Conservation (phyloP, 2,888 invertebrate genomes). For the Lithophane ornitopus region DNA sequence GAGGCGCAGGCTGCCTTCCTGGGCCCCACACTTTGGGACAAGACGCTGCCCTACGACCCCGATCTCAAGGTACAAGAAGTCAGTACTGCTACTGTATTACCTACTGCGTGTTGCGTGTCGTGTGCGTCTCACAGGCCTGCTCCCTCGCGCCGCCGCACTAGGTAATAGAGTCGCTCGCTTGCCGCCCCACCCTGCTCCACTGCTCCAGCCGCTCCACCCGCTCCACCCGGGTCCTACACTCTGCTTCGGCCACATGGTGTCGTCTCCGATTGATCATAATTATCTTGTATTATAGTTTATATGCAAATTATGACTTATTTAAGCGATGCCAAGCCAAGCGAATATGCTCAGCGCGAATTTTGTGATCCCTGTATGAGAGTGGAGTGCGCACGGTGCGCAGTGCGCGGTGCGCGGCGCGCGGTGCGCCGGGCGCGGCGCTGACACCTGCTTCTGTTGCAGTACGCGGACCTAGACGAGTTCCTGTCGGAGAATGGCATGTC, state of each 20-base stretch:
- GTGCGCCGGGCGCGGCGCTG: conserved; percentile 45
- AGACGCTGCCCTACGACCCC: conserved; percentile 97
- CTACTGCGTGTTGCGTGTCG: conserved; percentile 84
- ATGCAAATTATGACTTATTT: conserved; percentile 53
- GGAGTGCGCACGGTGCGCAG: conserved; percentile 47
- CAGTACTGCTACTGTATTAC: conserved; percentile 89
- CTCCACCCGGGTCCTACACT: conserved; percentile 33
- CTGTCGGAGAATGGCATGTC: conserved; percentile 98
- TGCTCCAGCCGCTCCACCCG: conserved; percentile 38
- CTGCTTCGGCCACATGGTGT: conserved; percentile 54
- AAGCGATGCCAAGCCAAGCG: conserved; percentile 63
- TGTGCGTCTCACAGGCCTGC: conserved; percentile 75
- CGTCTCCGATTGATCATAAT: conserved; percentile 45
- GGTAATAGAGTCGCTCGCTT: conserved; percentile 82
- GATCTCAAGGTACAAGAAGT: conserved; percentile 97
- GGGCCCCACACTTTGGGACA: conserved; percentile 99
- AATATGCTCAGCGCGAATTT: conserved; percentile 64
- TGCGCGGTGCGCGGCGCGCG: conserved; percentile 35
- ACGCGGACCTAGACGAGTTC: conserved; percentile 99
- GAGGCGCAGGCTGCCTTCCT: conserved; percentile 99
- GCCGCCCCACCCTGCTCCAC: conserved; percentile 32
- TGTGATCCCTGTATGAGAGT: conserved; percentile 33
- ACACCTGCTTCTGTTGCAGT: conserved; percentile 91
- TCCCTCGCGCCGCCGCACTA: conserved; percentile 76
- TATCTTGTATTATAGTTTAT: conserved; percentile 42